Base-by-base conservation (phyloP, 2,113 vertebrate genomes). In the Centropristis striata region DNA sequence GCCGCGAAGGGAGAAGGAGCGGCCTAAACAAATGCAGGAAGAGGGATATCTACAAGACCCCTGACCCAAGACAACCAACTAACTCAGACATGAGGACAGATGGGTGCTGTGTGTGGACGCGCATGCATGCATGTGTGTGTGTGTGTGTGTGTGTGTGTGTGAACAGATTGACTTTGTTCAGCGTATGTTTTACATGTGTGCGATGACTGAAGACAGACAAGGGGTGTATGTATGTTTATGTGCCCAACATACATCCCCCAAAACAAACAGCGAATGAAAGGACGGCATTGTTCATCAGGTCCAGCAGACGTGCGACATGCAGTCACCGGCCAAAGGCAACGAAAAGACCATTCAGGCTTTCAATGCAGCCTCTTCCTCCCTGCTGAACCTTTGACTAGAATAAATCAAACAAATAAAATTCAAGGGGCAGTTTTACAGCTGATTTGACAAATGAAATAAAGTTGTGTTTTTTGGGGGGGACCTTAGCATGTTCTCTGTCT, bases 21-120 rank as follows among this genome's bases (percentile, higher is more conserved):
- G 1, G n/a, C 66, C 27, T 61, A 86, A 49, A 94, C 93, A 94
- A 94, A 93, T 61, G 36, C 92, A 93, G 93, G 94, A 93, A 94
- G 84, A 75, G 66, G 65, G 88, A 86, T 88, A 92, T 93, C 87
- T 89, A 23, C 69, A 72, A 73, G 85, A 81, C 55, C 85, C 79
- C 69, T 89, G 71, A 86, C 80, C 86, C 87, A 78, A 77, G 82
- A 89, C 69, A 66, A 65, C 82, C 60, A 70, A 59, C 28, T 23
- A 64, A 85, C 64, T 47, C 54, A 81, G 78, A 90, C 80, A 86
- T 54, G 87, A 77, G 65, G 89, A 92, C 87, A 88, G 87, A 89
- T 5, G 76, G 60, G 41, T 39, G 49, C 44, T 55, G 57, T 71
- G 69, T 79, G 53, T 72, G 65, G 61, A 41, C 20, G 2, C 11